Evolutionary conservation across 2,888 invertebrate species (phyloP).

Genomic region (Tipula helvola): DNA sequence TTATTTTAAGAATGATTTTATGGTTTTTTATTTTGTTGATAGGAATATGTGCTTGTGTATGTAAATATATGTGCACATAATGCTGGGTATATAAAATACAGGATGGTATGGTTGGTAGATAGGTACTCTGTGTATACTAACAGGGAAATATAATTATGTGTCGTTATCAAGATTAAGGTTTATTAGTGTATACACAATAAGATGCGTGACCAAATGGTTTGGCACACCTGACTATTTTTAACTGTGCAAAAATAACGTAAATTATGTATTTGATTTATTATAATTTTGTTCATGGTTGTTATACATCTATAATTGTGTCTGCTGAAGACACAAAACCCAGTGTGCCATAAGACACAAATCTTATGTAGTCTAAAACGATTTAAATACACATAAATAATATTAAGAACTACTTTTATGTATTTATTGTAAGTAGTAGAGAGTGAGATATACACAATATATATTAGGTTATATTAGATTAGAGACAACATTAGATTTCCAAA

Average conservation of each 20-base stretch:
- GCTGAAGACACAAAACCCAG: not conserved
- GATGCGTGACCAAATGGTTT: not conserved
- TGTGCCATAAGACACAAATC: not conserved
- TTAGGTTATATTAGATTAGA: not conserved
- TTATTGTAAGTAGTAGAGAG: not conserved
- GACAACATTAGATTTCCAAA: not conserved
- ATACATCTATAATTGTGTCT: not conserved
- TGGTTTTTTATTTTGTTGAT: not conserved
- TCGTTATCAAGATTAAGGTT: not conserved
- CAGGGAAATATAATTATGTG: not conserved
- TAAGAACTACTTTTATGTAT: not conserved
- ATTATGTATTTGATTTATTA: not conserved
- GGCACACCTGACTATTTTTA: not conserved
- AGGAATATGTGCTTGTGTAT: not conserved
- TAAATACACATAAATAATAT: not conserved
- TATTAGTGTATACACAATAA: not conserved
- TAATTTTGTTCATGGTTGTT: too few relatives aligned
- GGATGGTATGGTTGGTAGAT: not conserved
- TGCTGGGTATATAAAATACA: not conserved
- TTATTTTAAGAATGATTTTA: constrained; percentile 7
- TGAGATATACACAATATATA: not conserved
- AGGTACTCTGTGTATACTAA: not conserved
- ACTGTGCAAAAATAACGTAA: not conserved
- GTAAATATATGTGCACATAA: not conserved
- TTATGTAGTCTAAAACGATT: not conserved